Conservation (phyloP, 2,888 invertebrate genomes). For the Ernsta delagoae region DNA sequence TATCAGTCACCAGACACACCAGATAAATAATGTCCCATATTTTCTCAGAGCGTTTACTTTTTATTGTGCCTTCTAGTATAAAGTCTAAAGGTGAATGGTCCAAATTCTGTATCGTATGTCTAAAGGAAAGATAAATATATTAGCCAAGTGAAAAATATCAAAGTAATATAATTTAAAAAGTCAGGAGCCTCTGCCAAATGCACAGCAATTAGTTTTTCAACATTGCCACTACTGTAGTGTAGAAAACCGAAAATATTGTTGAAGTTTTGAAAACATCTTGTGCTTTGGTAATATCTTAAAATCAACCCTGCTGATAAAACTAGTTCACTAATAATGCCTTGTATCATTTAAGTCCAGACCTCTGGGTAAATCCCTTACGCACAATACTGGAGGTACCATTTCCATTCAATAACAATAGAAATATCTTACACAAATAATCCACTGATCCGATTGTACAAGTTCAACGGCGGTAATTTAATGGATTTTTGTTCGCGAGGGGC, state of each 20-base stretch:
- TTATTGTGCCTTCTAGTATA: not conserved
- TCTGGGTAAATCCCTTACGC: no score
- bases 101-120: no score
- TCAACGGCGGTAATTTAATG: slow-evolving; percentile 30
- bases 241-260: no score
- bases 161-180: no score
- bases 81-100: not conserved
- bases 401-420: not conserved
- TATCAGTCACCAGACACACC: slow-evolving; percentile 25
- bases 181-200: no score
- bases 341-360: no score
- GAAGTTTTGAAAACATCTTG: no score
- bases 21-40: slow-evolving; percentile 15
- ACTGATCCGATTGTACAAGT: slow-evolving; percentile 11
- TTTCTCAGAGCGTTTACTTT: not conserved
- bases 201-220: no score
- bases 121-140: not conserved
- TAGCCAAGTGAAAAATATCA: not conserved
- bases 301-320: no score
- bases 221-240: no score
- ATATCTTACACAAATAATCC: slow-evolving; percentile 6
- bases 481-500: slow-evolving; percentile 17
- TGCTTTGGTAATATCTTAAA: no score
- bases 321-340: no score
- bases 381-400: not conserved